Base-by-base conservation (phyloP, 2,888 invertebrate genomes). In the Petrophora chlorosata region DNA sequence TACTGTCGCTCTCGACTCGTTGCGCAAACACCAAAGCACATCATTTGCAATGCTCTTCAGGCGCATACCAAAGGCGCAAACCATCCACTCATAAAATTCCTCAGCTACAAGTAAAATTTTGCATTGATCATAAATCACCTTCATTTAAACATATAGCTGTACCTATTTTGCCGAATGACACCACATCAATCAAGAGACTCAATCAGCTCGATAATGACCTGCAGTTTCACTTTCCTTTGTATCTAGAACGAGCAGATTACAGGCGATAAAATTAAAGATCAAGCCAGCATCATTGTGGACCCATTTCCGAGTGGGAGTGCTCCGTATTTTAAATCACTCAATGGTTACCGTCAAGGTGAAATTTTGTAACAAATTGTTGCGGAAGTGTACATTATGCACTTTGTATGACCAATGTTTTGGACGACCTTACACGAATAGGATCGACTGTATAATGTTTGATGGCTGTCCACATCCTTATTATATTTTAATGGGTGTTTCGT, bases 201-300 rank as follows among this genome's bases (percentile, higher is more conserved):
- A 72, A 75, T 77, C 75, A 76, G 64, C 41, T 49, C 61, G 52
- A 53, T 74, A 75, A 73, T 74, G 76, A 73, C 65, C 67, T 61
- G 66, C 63, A 63, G 71, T 76, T 76, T 77, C 73, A 76, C 74
- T 79, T 76, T 76, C 72, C 70, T 69, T 76, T 72, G 67, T 66
- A 70, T 67, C 55, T 70, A 60, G 72, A 67, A 61, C 59, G 60
- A 53, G 42, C 59, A 66, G 63, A 70, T 65, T 62, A 61, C 50
- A 56, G 55, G 60, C 67, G 70, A 73, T 70, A 65, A 68, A 68
- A 70, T 64, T n/a, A n/a, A n/a, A n/a, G n/a, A n/a, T n/a, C n/a
- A n/a, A n/a, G n/a, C n/a, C n/a, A n/a, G 64, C 64, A 65, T 67
- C 59, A 68, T 70, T 70, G 66, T 71, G 45, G 36, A 63, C 56